Evolutionary conservation across 1,140 invertebrate genomes (phyloP).

Genomic region (Daktulosphaira vitifoliae): DNA sequence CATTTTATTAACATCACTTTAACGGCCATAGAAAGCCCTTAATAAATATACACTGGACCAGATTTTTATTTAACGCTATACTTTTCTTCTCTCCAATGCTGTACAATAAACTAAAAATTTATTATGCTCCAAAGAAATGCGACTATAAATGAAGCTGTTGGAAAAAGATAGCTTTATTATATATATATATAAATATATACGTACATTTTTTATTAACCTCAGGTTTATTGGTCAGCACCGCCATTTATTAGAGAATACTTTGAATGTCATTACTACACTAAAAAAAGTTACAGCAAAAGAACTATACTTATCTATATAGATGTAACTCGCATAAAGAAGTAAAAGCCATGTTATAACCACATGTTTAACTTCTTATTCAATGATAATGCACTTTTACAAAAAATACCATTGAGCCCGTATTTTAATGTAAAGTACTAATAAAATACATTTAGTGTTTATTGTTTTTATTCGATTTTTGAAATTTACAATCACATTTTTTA

Average conservation of each 20-base stretch:
- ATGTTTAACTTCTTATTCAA: too few relatives aligned
- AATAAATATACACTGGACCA: not conserved
- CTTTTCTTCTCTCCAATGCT: not conserved
- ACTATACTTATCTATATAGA: too few relatives aligned
- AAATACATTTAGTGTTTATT: too few relatives aligned
- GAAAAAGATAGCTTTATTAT: not conserved
- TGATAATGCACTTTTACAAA: too few relatives aligned
- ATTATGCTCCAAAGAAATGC: not conserved
- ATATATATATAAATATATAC: too few relatives aligned
- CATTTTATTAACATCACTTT: constrained; percentile 10
- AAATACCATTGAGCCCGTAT: too few relatives aligned
- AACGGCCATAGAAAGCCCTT: constrained; percentile 1
- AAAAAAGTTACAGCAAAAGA: too few relatives aligned
- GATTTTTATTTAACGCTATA: constrained; percentile 5
- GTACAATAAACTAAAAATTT: constrained; percentile 2
- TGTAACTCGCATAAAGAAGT: too few relatives aligned
- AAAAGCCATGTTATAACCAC: too few relatives aligned
- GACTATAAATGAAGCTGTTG: constrained; percentile 6
- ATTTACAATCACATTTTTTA: too few relatives aligned
- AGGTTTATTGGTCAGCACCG: not conserved
- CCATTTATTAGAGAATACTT: not conserved
- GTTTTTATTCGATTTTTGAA: too few relatives aligned
- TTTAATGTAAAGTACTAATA: too few relatives aligned
- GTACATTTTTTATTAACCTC: not conserved
- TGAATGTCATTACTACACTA: not conserved